These are phyloP conservation scores for Drosophila murphyi DNA, from an alignment of 1,140 invertebrate species.

Conservation along the genomic window DNA sequence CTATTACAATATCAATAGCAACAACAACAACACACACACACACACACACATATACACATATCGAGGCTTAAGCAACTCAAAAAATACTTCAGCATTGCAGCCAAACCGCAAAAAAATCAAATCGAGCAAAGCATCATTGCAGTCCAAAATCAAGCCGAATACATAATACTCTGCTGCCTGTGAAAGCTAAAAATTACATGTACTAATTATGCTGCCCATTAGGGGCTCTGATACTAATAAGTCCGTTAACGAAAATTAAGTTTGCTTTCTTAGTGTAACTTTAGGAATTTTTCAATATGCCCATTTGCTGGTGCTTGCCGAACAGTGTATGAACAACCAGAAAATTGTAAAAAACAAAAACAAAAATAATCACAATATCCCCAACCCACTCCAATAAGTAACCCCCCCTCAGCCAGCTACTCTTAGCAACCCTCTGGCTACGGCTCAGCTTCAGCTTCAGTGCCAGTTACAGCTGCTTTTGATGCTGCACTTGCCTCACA, in stretches of 20 bases:
- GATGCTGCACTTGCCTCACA: constrained; percentile 28
- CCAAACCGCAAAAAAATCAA: constrained; percentile 3
- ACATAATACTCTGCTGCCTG: neutral
- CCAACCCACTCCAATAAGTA: too few species aligned
- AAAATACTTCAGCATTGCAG: constrained; percentile 61
- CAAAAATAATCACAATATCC: too few species aligned
- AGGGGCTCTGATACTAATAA: neutral
- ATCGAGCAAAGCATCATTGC: neutral
- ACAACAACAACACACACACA: neutral
- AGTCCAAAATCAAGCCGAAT: neutral
- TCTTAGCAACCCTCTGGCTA: neutral
- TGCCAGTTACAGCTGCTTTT: neutral
- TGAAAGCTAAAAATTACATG: too few species aligned
- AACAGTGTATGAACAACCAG: neutral
- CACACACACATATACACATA: constrained; percentile 5
- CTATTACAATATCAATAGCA: constrained; percentile 1
- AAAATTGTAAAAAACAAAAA: too few species aligned
- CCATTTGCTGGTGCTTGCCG: too few species aligned
- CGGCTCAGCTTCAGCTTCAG: neutral
- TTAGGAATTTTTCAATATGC: too few species aligned
- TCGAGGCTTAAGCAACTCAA: constrained; percentile 22
- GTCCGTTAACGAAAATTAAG: too few species aligned
- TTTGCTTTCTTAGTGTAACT: too few species aligned
- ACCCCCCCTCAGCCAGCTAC: too few species aligned
- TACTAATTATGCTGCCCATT: too few species aligned